A percentile compares a stretch with the other conserved stretches of the same genome.
Conservation (phyloP, 2,113 vertebrate genomes). For the Maccullochella peelii region DNA sequence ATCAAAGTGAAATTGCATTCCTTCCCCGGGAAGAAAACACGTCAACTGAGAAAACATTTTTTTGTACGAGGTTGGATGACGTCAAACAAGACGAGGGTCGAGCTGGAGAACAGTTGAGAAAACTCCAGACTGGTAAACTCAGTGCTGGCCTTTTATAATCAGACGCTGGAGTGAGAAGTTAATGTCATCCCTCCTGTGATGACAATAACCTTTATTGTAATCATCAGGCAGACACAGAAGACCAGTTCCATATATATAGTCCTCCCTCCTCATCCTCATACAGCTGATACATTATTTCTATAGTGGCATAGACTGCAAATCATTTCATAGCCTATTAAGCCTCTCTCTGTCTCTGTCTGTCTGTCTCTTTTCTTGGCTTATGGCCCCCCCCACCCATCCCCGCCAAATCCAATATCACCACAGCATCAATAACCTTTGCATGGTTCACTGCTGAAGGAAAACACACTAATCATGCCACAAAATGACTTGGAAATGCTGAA, state of each 20-base stretch:
- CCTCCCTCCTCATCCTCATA: conserved; percentile 50
- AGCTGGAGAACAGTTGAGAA: conserved; percentile 50
- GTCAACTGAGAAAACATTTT: conserved; percentile 57
- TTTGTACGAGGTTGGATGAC: conserved; percentile 63
- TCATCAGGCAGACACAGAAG: conserved; percentile 56
- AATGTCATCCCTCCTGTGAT: conserved; percentile 70
- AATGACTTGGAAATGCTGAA: conserved; percentile 36
- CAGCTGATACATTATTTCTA: conserved; percentile 56
- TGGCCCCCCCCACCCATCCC: not conserved
- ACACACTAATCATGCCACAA: conserved; percentile 36
- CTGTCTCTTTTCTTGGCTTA: conserved; percentile 48
- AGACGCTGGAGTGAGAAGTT: conserved; percentile 49
- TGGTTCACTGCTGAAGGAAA: conserved; percentile 49
- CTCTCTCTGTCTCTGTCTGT: conserved; percentile 51
- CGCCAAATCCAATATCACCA: conserved; percentile 54
- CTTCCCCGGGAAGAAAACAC: conserved; percentile 55
- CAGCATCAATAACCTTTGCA: conserved; percentile 67
- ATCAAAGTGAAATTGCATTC: conserved; percentile 72
- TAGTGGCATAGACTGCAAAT: conserved; percentile 62
- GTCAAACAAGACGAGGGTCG: conserved; percentile 61
- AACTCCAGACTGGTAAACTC: conserved; percentile 49
- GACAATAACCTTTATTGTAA: conserved; percentile 70
- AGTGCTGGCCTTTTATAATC: conserved; percentile 28
- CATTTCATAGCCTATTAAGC: conserved; percentile 57
- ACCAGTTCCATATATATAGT: conserved; percentile 42